These are phyloP conservation scores for Sphaerophoria rueppellii DNA, from an alignment of 2,888 invertebrate species.

Conservation along the genomic window DNA sequence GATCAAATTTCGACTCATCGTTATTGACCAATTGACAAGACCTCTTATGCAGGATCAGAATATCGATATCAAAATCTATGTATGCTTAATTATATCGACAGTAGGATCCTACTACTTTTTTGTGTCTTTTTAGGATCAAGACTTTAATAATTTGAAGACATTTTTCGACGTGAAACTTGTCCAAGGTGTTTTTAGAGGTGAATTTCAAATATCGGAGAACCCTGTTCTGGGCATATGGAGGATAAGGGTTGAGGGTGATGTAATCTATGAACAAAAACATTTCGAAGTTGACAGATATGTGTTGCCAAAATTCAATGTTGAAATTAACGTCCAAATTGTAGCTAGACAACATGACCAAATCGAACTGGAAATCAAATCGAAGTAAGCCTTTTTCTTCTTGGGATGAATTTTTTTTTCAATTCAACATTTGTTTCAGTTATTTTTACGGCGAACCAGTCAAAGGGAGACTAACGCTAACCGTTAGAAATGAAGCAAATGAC, in stretches of 20 bases:
- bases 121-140: conserved; percentile 85
- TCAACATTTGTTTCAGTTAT: conserved; percentile 83
- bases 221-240: conserved; percentile 96
- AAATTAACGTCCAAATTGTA: conserved; percentile 90
- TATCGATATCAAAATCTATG: conserved; percentile 84
- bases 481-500: conserved; percentile 84
- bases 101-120: not conserved
- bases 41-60: conserved; percentile 84
- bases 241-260: conserved; percentile 75
- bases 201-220: conserved; percentile 88
- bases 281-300: conserved; percentile 93
- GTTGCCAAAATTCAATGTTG: conserved; percentile 95
- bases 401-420: conserved; percentile 79
- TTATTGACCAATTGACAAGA: conserved; percentile 87
- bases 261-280: conserved; percentile 71
- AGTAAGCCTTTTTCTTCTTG: conserved; percentile 74
- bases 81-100: conserved; percentile 81
- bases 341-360: conserved; percentile 92
- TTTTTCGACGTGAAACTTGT: conserved; percentile 85
- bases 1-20: conserved; percentile 86
- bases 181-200: conserved; percentile 86
- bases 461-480: conserved; percentile 91
- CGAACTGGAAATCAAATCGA: conserved; percentile 86
- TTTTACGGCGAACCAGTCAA: conserved; percentile 89
- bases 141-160: conserved; percentile 91